Base-by-base conservation (phyloP, 2,888 invertebrate species). In the Volucella bombylans region DNA sequence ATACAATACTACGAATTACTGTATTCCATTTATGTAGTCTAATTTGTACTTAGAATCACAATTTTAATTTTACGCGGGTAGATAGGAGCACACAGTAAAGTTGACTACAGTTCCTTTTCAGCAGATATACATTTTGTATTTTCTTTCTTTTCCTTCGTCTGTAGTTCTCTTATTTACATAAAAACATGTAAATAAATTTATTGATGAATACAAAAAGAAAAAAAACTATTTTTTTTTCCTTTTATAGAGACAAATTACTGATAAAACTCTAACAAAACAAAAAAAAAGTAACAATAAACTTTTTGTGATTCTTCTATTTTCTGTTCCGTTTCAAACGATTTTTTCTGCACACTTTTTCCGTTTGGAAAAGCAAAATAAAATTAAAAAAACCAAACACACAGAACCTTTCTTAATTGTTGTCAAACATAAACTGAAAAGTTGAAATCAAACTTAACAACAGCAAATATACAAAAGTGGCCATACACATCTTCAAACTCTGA, bases 1-100 rank as follows among this genome's bases (percentile, higher is more conserved):
- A 73, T 69, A 14, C 31, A 31, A 31, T 83, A 79, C 83, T 83
- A 83, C 79, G 83, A 83, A 45, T 74, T 65, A 74, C 68, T 74
- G 79, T 74, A 65, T 74, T 72, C 83, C 83, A 83, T 83, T 83
- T 82, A 77, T 71, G 73, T 73, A 68, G 71, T 79, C 79, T 83
- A 79, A 65, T 83, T 83, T 83, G 83, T 83, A 83, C 83, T 83
- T 71, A 69, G 54, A 79, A 83, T 82, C 65, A 83, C 74, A 79
- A 79, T 69, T 74, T 74, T 79, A 83, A 79, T 69, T 74, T 74
- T 79, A 83, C 74, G 83, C 83, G 83, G 79, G 83, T 83, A 83
- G 78, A 78, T 11, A 73, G 57, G 62, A 67, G 49, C 67, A 71
- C 69, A 79, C 72, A 78, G 23, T 69, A 15, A 49, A 65, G 67